These are phyloP conservation scores for Polyommatus icarus DNA, from an alignment of 2,888 invertebrate genomes.

Conservation along the genomic window DNA sequence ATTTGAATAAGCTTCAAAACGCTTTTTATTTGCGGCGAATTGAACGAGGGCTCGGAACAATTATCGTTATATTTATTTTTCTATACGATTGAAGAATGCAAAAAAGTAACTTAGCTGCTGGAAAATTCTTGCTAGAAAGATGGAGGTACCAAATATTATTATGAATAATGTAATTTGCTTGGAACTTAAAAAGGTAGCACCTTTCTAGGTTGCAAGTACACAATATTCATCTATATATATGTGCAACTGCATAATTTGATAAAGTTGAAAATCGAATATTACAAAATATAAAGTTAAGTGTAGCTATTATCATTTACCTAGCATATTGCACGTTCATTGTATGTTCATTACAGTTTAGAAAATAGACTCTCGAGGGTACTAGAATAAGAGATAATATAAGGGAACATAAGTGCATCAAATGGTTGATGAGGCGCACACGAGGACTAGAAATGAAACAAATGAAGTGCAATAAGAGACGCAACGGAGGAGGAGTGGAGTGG, in stretches of 20 bases:
- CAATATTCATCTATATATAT: too few species aligned
- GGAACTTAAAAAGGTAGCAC: too few species aligned
- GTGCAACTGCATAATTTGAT: too few species aligned
- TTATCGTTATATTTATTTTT: conserved; percentile 21
- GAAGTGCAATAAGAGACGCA: conserved; percentile 66
- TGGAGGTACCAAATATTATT: too few species aligned
- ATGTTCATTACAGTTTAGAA: background rate
- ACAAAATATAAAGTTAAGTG: background rate
- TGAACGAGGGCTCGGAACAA: background rate
- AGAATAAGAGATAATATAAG: conserved; percentile 17
- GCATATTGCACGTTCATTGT: background rate
- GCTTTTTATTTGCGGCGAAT: conserved; percentile 45
- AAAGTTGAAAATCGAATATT: too few species aligned
- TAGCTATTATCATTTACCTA: background rate
- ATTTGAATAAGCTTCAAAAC: conserved; percentile 77
- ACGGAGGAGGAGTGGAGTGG: conserved; percentile 55
- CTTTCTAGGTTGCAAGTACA: too few species aligned
- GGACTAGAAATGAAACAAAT: conserved; percentile 63
- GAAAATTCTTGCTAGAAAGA: too few species aligned
- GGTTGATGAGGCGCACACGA: conserved; percentile 18
- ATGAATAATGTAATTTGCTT: too few species aligned
- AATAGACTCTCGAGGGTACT: conserved; percentile 5
- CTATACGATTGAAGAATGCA: background rate
- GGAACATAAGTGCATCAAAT: conserved; percentile 4
- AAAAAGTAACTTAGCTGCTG: background rate